Evolutionary conservation across 2,888 invertebrate species (phyloP).

Genomic region (Electrophaes corylata): DNA sequence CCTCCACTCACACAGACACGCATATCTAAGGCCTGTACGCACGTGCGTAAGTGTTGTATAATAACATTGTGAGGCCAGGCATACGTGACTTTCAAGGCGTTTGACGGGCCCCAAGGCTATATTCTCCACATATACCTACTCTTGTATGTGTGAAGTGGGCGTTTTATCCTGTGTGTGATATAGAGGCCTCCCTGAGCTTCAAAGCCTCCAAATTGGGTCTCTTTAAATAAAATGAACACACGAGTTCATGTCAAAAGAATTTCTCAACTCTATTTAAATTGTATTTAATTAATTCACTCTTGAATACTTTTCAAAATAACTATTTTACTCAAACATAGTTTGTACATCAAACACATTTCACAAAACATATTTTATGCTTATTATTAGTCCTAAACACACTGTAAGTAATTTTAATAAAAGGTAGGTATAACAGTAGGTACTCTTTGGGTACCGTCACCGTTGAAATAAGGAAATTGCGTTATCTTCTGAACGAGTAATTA

Average conservation of each 20-base stretch:
- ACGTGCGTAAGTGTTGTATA: conserved; percentile 80
- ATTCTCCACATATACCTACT: conserved; percentile 52
- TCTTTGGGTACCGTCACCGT: too few species aligned
- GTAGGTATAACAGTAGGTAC: too few species aligned
- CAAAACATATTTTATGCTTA: too few species aligned
- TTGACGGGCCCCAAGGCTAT: conserved; percentile 76
- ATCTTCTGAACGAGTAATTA: too few species aligned
- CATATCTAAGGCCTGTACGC: conserved; percentile 47
- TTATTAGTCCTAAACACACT: too few species aligned
- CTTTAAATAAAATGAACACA: conserved; percentile 68
- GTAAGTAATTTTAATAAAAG: too few species aligned
- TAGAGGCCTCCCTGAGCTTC: conserved; percentile 66
- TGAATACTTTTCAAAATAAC: not conserved
- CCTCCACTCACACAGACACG: conserved; percentile 53
- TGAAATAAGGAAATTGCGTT: too few species aligned
- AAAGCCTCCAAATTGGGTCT: conserved; percentile 80
- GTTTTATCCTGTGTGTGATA: conserved; percentile 67
- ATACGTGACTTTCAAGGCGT: conserved; percentile 80
- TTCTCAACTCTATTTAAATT: conserved; percentile 41
- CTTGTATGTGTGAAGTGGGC: conserved; percentile 62
- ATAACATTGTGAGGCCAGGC: conserved; percentile 80
- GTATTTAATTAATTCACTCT: conserved; percentile 11
- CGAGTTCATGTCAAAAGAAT: conserved; percentile 50
- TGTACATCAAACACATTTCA: not conserved
- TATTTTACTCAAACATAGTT: not conserved